A percentile compares a stretch with the other conserved stretches of the same genome.
Evolutionary conservation across 1,140 invertebrate genomes (phyloP).

Genomic region (Conus ventricosus): DNA sequence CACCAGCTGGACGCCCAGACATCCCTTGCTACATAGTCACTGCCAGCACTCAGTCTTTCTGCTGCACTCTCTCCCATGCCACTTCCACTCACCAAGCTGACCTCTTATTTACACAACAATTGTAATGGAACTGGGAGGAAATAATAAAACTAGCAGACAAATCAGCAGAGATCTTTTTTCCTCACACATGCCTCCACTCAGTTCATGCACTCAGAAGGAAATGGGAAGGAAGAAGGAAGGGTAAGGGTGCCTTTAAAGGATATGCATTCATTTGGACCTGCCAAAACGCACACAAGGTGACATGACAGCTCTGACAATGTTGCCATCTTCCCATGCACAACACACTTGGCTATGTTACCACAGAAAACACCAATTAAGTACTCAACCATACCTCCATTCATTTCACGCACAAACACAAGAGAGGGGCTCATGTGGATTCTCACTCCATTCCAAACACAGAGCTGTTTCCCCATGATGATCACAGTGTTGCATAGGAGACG

Average conservation of each 20-base stretch:
- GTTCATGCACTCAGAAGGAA: not conserved
- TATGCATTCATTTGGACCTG: slow-evolving; percentile 34
- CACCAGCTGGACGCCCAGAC: slow-evolving; percentile 37
- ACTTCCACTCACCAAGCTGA: not conserved
- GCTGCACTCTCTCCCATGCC: not conserved
- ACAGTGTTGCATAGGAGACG: slow-evolving; percentile 38
- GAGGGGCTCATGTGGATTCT: not conserved
- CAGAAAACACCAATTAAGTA: slow-evolving; percentile 3
- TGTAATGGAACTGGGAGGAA: not conserved
- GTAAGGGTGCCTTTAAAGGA: not conserved
- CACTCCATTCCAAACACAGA: slow-evolving; percentile 30
- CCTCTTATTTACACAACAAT: slow-evolving; percentile 20
- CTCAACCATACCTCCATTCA: not conserved
- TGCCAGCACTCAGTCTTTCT: slow-evolving; percentile 22
- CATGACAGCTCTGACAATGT: slow-evolving; percentile 10
- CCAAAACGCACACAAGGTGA: slow-evolving; percentile 29
- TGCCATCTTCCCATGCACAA: not conserved
- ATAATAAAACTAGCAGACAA: slow-evolving; percentile 6
- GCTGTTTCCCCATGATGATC: slow-evolving; percentile 33
- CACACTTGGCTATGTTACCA: not conserved
- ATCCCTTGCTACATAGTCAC: slow-evolving; percentile 27
- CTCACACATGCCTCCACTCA: not conserved
- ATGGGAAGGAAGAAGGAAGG: not conserved
- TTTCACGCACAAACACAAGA: not conserved
- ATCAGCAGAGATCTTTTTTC: slow-evolving; percentile 31